Evolutionary conservation across 2,888 invertebrate genomes (phyloP).

Genomic region (Acleris holmiana): DNA sequence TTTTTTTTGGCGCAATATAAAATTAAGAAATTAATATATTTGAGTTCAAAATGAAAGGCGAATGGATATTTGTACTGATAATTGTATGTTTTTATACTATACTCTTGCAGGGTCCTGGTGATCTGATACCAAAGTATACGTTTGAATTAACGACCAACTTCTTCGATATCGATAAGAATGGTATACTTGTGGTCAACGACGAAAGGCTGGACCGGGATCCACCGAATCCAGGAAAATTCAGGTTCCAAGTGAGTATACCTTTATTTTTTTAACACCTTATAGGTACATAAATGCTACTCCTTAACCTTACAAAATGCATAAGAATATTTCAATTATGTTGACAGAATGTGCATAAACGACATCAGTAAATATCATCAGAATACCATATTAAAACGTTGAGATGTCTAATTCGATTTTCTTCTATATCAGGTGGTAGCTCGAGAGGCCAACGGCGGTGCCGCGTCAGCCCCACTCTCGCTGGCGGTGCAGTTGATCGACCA

Average conservation of each 20-base stretch:
- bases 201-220: constrained; percentile 94
- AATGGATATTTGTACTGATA: too few species aligned
- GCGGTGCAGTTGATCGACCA: constrained; percentile 91
- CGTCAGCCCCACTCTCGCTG: constrained; percentile 92
- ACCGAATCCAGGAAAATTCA: constrained; percentile 92
- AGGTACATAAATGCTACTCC: too few species aligned
- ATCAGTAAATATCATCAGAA: too few species aligned
- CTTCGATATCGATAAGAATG: constrained; percentile 90
- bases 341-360: too few species aligned
- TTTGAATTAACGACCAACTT: constrained; percentile 94
- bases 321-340: too few species aligned
- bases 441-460: constrained; percentile 90
- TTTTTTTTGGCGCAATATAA: too few species aligned
- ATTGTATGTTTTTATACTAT: too few species aligned
- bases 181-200: constrained; percentile 90
- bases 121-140: constrained; percentile 90
- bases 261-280: too few species aligned
- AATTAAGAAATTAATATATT: too few species aligned
- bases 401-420: constrained; percentile 13
- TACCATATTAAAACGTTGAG: neutral
- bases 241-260: constrained; percentile 87
- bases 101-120: constrained; percentile 88
- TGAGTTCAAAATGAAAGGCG: too few species aligned
- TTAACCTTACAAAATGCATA: too few species aligned
- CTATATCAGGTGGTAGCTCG: constrained; percentile 89